A percentile compares a stretch with the other conserved stretches of the same genome.
These are phyloP conservation scores for Sebastes iracundus DNA, from an alignment of 2,797 vertebrate species.

Conservation along the genomic window DNA sequence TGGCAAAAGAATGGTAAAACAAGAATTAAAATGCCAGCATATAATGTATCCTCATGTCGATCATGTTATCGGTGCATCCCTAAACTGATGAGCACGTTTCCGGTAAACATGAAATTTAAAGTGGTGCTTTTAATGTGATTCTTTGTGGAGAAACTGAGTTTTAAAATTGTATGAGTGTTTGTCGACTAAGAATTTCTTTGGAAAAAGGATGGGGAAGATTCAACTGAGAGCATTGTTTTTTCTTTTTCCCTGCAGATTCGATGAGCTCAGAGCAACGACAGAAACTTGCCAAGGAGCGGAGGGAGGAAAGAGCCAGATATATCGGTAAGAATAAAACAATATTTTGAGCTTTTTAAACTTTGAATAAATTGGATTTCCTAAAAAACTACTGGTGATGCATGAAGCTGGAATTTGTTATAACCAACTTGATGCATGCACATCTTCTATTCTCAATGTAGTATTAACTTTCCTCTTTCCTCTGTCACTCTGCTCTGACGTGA, in stretches of 20 bases:
- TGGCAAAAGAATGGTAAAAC: no score
- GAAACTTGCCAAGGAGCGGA: constrained; percentile 91
- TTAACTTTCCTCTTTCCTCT: constrained; percentile 10
- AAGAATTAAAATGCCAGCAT: no score
- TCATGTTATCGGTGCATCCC: no score
- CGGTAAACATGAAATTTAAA: no score
- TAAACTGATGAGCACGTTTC: no score
- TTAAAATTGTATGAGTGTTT: no score
- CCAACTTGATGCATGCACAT: constrained; percentile 10
- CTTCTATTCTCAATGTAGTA: not conserved
- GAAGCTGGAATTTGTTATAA: not conserved
- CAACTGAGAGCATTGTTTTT: not conserved
- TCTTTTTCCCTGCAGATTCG: constrained; percentile 77
- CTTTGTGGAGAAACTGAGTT: no score
- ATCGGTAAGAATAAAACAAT: constrained; percentile 82
- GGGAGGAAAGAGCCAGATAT: constrained; percentile 93
- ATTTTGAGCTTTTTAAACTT: not conserved
- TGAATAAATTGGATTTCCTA: not conserved
- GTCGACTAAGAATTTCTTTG: no score
- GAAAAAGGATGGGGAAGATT: no score
- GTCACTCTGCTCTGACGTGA: constrained; percentile 40
- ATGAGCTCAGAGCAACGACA: constrained; percentile 92
- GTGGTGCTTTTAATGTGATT: no score
- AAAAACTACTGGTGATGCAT: not conserved
- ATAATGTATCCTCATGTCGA: no score